Evolutionary conservation across 1,140 invertebrate species (phyloP).

Genomic region (Archegozetes longisetosus): DNA sequence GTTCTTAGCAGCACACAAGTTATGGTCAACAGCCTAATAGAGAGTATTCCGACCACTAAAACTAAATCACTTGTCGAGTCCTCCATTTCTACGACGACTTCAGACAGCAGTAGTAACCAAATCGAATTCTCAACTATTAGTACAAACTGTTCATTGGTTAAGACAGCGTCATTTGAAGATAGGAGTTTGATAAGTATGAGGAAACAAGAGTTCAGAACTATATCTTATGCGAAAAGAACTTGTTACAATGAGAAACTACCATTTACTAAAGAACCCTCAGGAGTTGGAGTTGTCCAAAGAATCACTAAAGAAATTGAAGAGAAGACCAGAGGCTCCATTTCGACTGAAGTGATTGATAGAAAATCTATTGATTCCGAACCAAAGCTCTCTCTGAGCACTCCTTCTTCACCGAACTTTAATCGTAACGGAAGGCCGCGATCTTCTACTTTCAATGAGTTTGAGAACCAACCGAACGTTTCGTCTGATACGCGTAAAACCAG

Average conservation of each 20-base stretch:
- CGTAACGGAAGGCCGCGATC: neutral
- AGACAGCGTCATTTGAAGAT: neutral
- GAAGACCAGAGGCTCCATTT: slow-evolving; percentile 36
- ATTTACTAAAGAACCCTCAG: slow-evolving; percentile 15
- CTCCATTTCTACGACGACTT: no score
- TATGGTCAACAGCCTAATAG: slow-evolving; percentile 19
- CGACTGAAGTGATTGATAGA: neutral
- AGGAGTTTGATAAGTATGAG: neutral
- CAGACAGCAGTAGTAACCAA: neutral
- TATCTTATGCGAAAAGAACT: neutral
- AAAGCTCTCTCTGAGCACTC: slow-evolving; percentile 3
- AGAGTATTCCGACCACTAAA: slow-evolving; percentile 11
- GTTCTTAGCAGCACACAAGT: slow-evolving; percentile 19
- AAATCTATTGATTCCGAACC: neutral
- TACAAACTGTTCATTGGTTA: no score
- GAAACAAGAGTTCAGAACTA: neutral
- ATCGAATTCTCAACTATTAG: no score
- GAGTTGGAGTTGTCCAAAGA: slow-evolving; percentile 52
- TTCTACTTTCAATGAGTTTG: neutral
- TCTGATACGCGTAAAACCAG: neutral
- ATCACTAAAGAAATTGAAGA: slow-evolving; percentile 71
- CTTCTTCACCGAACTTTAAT: slow-evolving; percentile 9
- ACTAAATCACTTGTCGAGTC: no score
- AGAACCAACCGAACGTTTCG: neutral
- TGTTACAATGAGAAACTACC: slow-evolving; percentile 19